Evolutionary conservation across 2,888 invertebrate species (phyloP), one percentile per base, ranked within the genome.

Genomic region (Lagria hirta): DNA sequence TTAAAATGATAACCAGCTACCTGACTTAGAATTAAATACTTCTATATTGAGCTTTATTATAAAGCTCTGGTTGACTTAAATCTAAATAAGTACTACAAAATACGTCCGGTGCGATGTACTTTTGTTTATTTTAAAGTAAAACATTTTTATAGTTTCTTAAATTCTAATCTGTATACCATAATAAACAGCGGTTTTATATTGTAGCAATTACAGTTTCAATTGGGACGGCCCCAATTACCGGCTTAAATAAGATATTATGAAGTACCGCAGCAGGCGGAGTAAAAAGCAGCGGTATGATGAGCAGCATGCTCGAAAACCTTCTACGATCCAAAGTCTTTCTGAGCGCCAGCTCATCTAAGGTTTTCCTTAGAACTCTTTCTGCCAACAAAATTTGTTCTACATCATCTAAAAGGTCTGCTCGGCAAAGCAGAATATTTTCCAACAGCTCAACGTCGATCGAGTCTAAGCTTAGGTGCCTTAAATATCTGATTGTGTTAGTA

Each of bases 141-240:
- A 20, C 11, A 3, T 7, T 24, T 24, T 4, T 7, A 10, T 26
- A 12, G n/a, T n/a, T 2, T 21, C 4, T 21, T 21, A 21, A 21
- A 2, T 21, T 21, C 21, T 18, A 18, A 18, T 6, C 10, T 7
- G 12, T n/a, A n/a, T n/a, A n/a, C n/a, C n/a, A n/a, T n/a, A n/a
- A n/a, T n/a, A n/a, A n/a, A n/a, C n/a, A n/a, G n/a, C n/a, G n/a
- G n/a, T n/a, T 14, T 54, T 65, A 70, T 49, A 73, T 72, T 2
- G 72, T 72, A 13, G 63, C 55, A 35, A 73, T 69, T n/a, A 73
- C 66, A 28, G 64, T 69, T 58, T 73, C 73, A 16, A 73, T 66
- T 1, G 70, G 65, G 10, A 73, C 62, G 21, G 59, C 41, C 5
- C 73, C 73, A 27, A 73, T 71, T 14, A 73, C 65, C 3, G 71